phyloP scores from a whole-genome alignment of 2,113 vertebrate genomes.

The Morone saxatilis region DNA sequence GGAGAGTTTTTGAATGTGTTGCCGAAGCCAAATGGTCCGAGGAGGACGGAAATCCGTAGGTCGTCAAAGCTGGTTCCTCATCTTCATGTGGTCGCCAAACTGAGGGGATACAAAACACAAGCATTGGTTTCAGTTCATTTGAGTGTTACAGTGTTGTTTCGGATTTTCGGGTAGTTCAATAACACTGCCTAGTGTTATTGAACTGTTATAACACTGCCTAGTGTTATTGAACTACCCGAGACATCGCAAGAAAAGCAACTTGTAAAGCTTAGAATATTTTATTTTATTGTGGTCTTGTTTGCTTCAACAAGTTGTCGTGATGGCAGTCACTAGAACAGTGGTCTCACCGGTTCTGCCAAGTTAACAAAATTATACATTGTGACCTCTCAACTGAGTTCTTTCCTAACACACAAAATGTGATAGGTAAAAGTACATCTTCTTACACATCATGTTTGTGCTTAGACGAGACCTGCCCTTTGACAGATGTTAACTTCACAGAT shows the following conservation, averaged over 20 bases:
- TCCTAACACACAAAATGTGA: neutral
- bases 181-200: no score
- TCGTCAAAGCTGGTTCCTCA: conserved; percentile 63
- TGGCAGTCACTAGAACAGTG: neutral
- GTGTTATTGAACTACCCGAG: no score
- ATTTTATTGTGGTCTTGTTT: neutral
- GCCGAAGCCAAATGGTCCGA: conserved; percentile 28
- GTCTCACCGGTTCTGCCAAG: neutral
- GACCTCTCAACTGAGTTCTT: neutral
- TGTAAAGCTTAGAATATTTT: no score
- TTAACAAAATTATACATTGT: neutral
- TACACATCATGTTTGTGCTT: neutral
- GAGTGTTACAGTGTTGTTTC: neutral
- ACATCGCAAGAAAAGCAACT: neutral
- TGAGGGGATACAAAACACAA: conserved; percentile 57
- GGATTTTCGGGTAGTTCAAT: neutral
- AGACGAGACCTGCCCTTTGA: neutral
- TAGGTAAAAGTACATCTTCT: neutral
- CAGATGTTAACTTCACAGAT: neutral
- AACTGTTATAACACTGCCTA: no score
- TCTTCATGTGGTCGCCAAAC: conserved; percentile 67
- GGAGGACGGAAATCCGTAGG: conserved; percentile 45
- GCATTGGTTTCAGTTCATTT: conserved; percentile 15
- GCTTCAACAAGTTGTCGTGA: neutral
- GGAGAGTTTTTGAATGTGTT: conserved; percentile 32